Conservation (phyloP, 2,888 invertebrate genomes). For the Chrysomela aeneicollis region DNA sequence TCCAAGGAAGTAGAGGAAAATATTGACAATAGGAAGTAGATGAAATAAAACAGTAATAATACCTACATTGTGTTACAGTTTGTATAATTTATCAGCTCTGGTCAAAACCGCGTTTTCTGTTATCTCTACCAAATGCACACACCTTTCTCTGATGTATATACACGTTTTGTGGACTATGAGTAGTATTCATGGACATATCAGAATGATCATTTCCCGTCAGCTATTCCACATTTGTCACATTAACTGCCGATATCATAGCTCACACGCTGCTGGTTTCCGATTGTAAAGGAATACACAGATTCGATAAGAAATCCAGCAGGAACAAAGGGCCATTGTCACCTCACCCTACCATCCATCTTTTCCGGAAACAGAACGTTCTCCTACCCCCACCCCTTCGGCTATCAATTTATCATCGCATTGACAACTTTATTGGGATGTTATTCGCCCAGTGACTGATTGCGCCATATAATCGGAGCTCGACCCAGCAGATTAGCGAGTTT, state of each 20-base stretch:
- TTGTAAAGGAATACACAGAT: not conserved
- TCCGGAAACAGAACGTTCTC: not conserved
- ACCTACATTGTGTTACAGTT: too few species aligned
- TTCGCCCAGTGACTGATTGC: conserved; percentile 32
- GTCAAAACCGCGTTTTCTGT: too few species aligned
- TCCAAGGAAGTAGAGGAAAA: too few species aligned
- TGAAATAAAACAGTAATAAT: too few species aligned
- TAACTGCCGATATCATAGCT: not conserved
- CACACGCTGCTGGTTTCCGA: not conserved
- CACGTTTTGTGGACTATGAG: too few species aligned
- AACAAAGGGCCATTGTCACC: not conserved
- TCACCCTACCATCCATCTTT: not conserved
- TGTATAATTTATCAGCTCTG: too few species aligned
- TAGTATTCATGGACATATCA: too few species aligned
- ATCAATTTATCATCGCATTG: conserved; percentile 33
- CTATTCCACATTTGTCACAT: not conserved
- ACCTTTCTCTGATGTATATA: too few species aligned
- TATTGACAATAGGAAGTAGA: too few species aligned
- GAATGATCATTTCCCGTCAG: too few species aligned
- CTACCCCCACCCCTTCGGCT: not conserved
- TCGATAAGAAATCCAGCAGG: conserved; percentile 16
- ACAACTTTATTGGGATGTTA: conserved; percentile 36
- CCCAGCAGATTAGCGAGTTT: conserved; percentile 19
- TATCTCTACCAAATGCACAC: too few species aligned
- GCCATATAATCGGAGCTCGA: conserved; percentile 11